Evolutionary conservation across 2,113 vertebrate genomes (phyloP).

Genomic region (Perca schrenkii): DNA sequence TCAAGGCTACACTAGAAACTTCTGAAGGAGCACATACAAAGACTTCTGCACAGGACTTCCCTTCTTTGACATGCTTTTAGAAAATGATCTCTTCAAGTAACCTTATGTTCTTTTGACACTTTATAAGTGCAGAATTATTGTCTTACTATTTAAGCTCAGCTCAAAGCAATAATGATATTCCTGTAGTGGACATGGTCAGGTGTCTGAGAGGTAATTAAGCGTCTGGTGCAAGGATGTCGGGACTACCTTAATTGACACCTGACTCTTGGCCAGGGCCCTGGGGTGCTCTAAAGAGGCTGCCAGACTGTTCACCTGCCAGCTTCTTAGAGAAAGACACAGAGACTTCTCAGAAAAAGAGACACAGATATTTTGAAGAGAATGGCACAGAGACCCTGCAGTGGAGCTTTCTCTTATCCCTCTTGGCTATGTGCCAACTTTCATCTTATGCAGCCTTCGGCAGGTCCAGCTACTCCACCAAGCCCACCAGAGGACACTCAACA

Average conservation of each 20-base stretch:
- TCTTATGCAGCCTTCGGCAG: constrained; percentile 40
- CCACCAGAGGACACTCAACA: constrained; percentile 61
- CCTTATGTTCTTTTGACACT: background rate
- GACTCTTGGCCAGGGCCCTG: constrained; percentile 62
- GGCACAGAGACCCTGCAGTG: constrained; percentile 56
- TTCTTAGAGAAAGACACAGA: constrained; percentile 44
- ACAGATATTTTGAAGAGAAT: constrained; percentile 56
- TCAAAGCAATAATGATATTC: constrained; percentile 19
- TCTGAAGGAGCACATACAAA: constrained; percentile 19
- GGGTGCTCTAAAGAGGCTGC: constrained; percentile 66
- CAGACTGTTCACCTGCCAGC: constrained; percentile 67
- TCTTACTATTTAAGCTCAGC: constrained; percentile 16
- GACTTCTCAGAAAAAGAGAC: constrained; percentile 53
- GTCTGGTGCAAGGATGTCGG: constrained; percentile 48
- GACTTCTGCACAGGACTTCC: background rate
- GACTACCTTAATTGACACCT: constrained; percentile 64
- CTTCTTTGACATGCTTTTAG: constrained; percentile 12
- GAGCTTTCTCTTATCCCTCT: constrained; percentile 59
- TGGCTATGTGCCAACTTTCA: constrained; percentile 49
- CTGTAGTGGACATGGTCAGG: constrained; percentile 37
- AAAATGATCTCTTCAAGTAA: constrained; percentile 4
- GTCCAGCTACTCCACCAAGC: constrained; percentile 44
- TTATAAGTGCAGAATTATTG: background rate
- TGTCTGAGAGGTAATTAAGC: constrained; percentile 67
- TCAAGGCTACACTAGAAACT: constrained; percentile 39